Evolutionary conservation across 2,797 vertebrate genomes (phyloP).

Genomic region (Staurois parvus): DNA sequence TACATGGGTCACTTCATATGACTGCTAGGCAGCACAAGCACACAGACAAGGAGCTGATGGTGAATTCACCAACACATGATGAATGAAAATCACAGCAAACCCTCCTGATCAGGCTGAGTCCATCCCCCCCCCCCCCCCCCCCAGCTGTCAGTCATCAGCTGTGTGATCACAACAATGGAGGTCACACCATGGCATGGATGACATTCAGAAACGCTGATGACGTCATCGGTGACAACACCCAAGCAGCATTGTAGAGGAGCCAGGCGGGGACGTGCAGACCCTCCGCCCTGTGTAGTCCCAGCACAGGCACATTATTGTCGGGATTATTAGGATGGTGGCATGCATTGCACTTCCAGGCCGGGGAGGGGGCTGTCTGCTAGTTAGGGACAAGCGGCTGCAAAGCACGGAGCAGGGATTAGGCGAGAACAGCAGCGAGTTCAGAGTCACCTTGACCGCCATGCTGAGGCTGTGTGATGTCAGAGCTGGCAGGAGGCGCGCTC

Average conservation of each 20-base stretch:
- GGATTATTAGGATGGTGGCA: not conserved
- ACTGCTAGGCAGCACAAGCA: not conserved
- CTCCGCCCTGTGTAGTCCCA: not conserved
- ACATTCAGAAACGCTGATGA: not conserved
- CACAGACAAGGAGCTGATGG: not conserved
- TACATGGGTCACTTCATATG: not conserved
- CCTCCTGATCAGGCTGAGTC: not conserved
- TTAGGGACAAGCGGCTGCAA: constrained; percentile 2
- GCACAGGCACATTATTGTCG: constrained; percentile 8
- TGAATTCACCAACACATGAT: not conserved
- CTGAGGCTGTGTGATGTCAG: constrained; percentile 85
- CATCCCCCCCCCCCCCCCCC: not conserved
- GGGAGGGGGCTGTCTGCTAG: not conserved
- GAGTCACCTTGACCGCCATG: constrained; percentile 99
- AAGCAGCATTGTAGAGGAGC: constrained; percentile 28
- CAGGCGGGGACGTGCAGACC: not conserved
- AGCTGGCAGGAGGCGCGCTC: constrained; percentile 49
- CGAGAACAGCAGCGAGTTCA: constrained; percentile 70
- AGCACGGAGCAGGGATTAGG: constrained; percentile 59
- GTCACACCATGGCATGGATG: not conserved
- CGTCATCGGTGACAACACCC: not conserved
- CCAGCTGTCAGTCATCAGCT: not conserved
- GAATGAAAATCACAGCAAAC: not conserved
- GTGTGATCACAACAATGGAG: not conserved
- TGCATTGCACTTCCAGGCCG: constrained; percentile 28